Evolutionary conservation across 2,888 invertebrate genomes (phyloP).

Genomic region (Metalampra italica): DNA sequence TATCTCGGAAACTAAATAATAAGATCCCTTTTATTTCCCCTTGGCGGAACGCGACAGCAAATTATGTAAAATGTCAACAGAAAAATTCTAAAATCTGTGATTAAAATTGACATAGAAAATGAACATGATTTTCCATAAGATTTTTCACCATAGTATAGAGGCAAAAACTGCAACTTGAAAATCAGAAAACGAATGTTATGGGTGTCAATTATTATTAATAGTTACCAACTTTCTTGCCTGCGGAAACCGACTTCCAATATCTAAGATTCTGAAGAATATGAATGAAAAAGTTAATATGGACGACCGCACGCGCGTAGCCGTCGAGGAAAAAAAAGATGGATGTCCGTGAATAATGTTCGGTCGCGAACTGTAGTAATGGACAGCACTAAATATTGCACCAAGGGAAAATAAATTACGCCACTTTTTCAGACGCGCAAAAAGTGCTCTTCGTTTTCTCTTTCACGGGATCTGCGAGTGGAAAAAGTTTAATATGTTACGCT

Average conservation of each 20-base stretch:
- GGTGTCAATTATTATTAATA: conserved; percentile 4
- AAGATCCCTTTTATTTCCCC: no score
- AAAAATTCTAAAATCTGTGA: no score
- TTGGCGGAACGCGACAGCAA: no score
- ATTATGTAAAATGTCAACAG: no score
- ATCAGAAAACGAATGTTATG: no score
- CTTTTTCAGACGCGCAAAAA: conserved; percentile 74
- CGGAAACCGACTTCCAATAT: conserved; percentile 44
- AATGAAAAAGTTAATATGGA: conserved; percentile 72
- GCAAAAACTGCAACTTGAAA: no score
- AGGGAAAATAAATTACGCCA: conserved; percentile 75
- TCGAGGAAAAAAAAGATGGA: conserved; percentile 69
- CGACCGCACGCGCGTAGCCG: conserved; percentile 53
- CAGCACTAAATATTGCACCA: conserved; percentile 77
- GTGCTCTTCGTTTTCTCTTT: conserved; percentile 68
- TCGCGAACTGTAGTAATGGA: conserved; percentile 77
- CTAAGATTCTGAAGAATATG: conserved; percentile 50
- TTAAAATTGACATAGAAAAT: no score
- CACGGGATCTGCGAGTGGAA: conserved; percentile 49
- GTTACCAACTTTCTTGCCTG: not conserved
- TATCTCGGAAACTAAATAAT: no score
- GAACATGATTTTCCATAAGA: no score
- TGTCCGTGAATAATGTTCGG: conserved; percentile 74
- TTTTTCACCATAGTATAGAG: no score
- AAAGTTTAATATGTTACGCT: conserved; percentile 67